phyloP scores from a whole-genome alignment of 2,113 vertebrate genomes.

The Aramus guarauna region DNA sequence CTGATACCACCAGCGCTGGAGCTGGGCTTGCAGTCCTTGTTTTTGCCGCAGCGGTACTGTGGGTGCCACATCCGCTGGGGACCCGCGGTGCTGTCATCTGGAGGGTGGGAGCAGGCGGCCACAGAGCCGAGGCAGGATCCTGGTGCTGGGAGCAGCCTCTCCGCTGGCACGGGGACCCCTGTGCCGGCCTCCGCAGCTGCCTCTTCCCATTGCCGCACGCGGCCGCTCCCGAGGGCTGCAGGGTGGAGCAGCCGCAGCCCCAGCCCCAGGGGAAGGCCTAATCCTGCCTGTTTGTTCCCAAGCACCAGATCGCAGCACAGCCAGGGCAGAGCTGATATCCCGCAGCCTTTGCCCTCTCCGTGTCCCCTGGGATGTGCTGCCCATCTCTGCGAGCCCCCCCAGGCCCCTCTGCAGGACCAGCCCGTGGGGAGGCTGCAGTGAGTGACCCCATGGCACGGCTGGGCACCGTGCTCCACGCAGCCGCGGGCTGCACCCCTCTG shows the following conservation, averaged over 20 bases:
- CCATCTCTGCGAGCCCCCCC: background rate
- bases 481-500: background rate
- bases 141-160: fast-evolving
- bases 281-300: background rate
- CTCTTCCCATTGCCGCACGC: background rate
- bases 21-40: background rate
- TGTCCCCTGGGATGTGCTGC: background rate
- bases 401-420: background rate
- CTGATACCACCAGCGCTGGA: background rate
- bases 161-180: fast-evolving
- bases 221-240: background rate
- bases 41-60: fast-evolving
- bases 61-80: too few relatives aligned
- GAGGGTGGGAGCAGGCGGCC: background rate
- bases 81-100: background rate
- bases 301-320: background rate
- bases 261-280: background rate
- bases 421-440: background rate
- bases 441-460: background rate
- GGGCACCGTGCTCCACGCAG: too few relatives aligned
- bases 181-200: background rate
- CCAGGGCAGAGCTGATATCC: background rate
- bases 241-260: background rate
- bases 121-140: background rate
- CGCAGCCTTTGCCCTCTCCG: fast-evolving